These are phyloP conservation scores for Chroicocephalus ridibundus DNA, from an alignment of 2,113 vertebrate species.

Conservation along the genomic window DNA sequence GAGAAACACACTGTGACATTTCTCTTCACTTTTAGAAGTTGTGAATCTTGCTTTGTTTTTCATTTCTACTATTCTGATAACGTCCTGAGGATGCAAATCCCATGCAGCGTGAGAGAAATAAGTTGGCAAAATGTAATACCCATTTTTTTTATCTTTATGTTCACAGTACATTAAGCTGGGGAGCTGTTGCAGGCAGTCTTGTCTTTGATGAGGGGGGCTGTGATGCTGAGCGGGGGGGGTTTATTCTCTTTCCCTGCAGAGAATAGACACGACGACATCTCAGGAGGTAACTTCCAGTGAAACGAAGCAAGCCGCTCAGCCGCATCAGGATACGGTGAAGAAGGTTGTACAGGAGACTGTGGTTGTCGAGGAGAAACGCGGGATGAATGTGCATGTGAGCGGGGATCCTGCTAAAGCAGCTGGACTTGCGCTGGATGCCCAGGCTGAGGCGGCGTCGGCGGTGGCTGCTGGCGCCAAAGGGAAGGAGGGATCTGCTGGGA, in stretches of 20 bases:
- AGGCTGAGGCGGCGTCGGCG: constrained; percentile 12
- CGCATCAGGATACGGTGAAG: constrained; percentile 36
- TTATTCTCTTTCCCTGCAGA: constrained; percentile 53
- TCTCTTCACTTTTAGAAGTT: neutral
- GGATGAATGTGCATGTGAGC: constrained; percentile 73
- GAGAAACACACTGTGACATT: neutral
- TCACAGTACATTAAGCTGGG: neutral
- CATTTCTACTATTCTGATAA: neutral
- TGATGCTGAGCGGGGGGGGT: neutral
- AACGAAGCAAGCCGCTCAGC: constrained; percentile 34
- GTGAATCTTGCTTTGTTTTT: neutral
- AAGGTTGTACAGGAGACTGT: constrained; percentile 76
- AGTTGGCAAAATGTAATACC: constrained; percentile 30
- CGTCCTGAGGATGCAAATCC: neutral
- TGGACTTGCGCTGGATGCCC: constrained; percentile 38
- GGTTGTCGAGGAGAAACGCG: constrained; percentile 70
- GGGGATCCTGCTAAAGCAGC: constrained; percentile 63
- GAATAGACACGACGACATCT: constrained; percentile 60
- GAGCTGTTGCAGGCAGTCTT: neutral
- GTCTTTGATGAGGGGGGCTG: neutral
- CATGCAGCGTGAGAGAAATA: neutral
- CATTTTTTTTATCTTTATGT: neutral
- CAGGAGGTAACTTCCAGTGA: constrained; percentile 59
- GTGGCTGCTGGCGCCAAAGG: constrained; percentile 35
- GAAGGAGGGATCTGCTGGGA: constrained; percentile 68